phyloP scores from a whole-genome alignment of 2,888 invertebrate genomes.

The Eupithecia tripunctaria region DNA sequence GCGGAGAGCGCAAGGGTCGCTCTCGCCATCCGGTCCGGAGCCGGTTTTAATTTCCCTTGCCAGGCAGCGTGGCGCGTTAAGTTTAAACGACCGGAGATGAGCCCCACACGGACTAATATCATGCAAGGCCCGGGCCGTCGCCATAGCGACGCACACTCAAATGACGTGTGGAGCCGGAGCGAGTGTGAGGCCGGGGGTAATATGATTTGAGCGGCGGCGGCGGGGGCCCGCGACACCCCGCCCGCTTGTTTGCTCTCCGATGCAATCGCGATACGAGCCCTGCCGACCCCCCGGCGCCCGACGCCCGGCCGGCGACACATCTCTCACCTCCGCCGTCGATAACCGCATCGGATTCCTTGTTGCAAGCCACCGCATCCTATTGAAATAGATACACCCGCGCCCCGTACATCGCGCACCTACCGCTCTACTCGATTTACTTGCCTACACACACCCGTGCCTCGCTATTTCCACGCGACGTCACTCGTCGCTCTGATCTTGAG shows the following conservation, averaged over 20 bases:
- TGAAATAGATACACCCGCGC: slow-evolving; percentile 76
- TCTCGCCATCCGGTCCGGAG: slow-evolving; percentile 78
- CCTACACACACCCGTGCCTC: slow-evolving; percentile 50
- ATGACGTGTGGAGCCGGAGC: slow-evolving; percentile 85
- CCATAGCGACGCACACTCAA: slow-evolving; percentile 88
- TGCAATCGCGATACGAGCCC: slow-evolving; percentile 82
- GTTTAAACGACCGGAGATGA: slow-evolving; percentile 83
- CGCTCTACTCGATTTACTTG: slow-evolving; percentile 68
- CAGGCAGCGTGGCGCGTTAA: slow-evolving; percentile 74
- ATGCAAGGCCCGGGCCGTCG: slow-evolving; percentile 87
- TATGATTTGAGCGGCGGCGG: slow-evolving; percentile 82
- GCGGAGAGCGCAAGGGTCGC: slow-evolving; percentile 62
- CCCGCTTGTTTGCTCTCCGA: slow-evolving; percentile 84
- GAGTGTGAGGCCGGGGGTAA: slow-evolving; percentile 81
- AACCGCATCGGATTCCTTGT: slow-evolving; percentile 84
- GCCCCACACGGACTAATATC: slow-evolving; percentile 82
- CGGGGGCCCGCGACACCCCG: slow-evolving; percentile 75
- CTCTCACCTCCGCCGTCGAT: slow-evolving; percentile 81
- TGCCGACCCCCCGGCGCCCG: slow-evolving; percentile 53
- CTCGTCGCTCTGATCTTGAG: slow-evolving; percentile 49
- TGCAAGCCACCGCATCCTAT: slow-evolving; percentile 81
- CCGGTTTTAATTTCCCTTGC: slow-evolving; percentile 83
- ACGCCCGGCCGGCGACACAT: slow-evolving; percentile 67
- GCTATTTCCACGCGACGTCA: slow-evolving; percentile 60
- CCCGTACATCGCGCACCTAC: slow-evolving; percentile 64